Evolutionary conservation across 2,113 vertebrate genomes (phyloP), one percentile per base, ranked within the genome.

Genomic region (Indicator indicator): DNA sequence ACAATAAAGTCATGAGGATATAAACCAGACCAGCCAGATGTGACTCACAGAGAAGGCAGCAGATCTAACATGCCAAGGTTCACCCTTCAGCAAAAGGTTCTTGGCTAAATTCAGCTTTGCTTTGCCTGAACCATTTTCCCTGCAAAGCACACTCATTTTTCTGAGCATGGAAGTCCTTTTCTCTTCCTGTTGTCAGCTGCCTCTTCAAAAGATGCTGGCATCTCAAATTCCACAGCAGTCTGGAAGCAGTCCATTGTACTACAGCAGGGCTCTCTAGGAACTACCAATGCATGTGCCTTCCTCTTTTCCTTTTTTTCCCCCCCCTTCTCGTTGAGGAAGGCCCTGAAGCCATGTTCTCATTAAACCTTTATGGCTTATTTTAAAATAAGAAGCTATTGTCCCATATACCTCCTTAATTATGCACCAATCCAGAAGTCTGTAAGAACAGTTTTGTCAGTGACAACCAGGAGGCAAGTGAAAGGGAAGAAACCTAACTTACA

Each of bases 321-420:
- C 0, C 2, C 28, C 17, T 58, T 60, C 72, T 54, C 68, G 55
- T 14, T 69, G 69, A 97, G 91, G 90, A 96, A 97, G 83, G 91
- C 96, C 95, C 71, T 69, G 88, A 86, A 97, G 95, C 88, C 87
- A 91, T 88, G 94, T 96, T 96, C 86, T 96, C 94, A 96, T 97
- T 96, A 96, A 97, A 97, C 93, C 91, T 97, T 97, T 94, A 97
- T 92, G 77, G 73, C 67, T 93, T 52, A 52, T 95, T 96, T 90
- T 88, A 91, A 94, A 96, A 94, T 84, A 95, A 62, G 88, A 92
- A 83, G 74, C 91, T 96, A 95, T 95, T 93, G 83, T 97, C 87
- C 96, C 91, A 88, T 83, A 97, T 91, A 95, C 84, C 95, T 96
- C 94, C 94, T 97, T 97, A 97, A 97, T 97, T 95, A 96, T 82